phyloP scores from a whole-genome alignment of 2,113 vertebrate species.

The Taurulus bubalis region DNA sequence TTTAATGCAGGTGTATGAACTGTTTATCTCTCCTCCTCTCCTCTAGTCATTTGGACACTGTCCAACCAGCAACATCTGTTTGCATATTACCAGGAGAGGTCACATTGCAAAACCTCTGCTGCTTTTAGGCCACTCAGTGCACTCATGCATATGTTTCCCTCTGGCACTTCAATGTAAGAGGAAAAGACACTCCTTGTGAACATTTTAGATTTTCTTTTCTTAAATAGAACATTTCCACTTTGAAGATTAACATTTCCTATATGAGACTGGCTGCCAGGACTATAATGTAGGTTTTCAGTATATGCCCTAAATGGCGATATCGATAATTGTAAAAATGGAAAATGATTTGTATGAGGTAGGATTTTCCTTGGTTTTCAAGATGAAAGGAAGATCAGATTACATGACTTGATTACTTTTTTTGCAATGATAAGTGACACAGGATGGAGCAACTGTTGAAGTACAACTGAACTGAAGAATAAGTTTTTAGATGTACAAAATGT shows the following conservation, averaged over 20 bases:
- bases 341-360: not conserved
- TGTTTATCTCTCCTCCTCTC: not conserved
- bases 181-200: slow-evolving; percentile 25
- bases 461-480: too few species aligned
- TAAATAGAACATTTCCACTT: slow-evolving; percentile 10
- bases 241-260: not conserved
- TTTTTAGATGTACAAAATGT: too few species aligned
- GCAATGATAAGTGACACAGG: too few species aligned
- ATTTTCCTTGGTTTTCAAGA: not conserved
- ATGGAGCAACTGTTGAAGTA: too few species aligned
- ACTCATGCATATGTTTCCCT: slow-evolving; percentile 48
- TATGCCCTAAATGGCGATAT: not conserved
- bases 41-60: slow-evolving; percentile 46
- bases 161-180: slow-evolving; percentile 32
- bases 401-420: too few species aligned
- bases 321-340: not conserved
- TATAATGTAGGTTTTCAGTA: not conserved
- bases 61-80: slow-evolving; percentile 70
- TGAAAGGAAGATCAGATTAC: not conserved
- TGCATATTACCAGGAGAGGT: slow-evolving; percentile 67
- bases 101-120: slow-evolving; percentile 46
- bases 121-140: slow-evolving; percentile 62
- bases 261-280: not conserved
- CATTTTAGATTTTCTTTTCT: slow-evolving; percentile 9
- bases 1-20: not conserved